These are phyloP conservation scores for Bombus difficillimus DNA, from an alignment of 1,140 invertebrate species.

Conservation along the genomic window DNA sequence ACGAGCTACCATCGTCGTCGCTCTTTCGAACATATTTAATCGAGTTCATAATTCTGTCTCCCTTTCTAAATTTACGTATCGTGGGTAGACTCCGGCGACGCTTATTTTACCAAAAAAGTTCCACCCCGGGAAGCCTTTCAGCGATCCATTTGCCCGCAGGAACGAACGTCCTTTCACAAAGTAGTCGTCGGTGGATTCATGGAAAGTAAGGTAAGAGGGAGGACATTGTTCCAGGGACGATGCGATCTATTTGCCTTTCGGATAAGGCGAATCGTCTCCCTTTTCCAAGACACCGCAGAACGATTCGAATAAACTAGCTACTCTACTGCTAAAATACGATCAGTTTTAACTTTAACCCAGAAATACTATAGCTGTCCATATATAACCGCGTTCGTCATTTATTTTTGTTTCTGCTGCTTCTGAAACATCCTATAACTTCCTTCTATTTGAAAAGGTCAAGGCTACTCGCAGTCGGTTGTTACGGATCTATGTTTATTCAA, in stretches of 20 bases:
- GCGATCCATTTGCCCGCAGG: neutral
- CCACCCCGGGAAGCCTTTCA: neutral
- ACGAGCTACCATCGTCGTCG: neutral
- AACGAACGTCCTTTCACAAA: neutral
- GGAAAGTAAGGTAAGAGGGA: neutral
- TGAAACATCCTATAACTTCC: neutral
- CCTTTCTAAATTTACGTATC: neutral
- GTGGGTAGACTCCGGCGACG: neutral
- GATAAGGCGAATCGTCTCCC: neutral
- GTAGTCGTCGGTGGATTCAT: neutral
- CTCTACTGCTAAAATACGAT: neutral
- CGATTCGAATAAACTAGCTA: neutral
- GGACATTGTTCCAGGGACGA: constrained; percentile 16
- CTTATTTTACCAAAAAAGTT: constrained; percentile 13
- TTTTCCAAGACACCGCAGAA: neutral
- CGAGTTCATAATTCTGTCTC: neutral
- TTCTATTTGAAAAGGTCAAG: too few species aligned
- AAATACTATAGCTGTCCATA: neutral
- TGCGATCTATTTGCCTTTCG: constrained; percentile 27
- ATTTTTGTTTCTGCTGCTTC: neutral
- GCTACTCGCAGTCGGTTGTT: neutral
- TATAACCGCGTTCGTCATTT: neutral
- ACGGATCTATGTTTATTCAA: too few species aligned
- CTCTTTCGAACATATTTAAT: neutral
- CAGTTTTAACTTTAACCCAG: neutral